Evolutionary conservation across 2,113 vertebrate species (phyloP).

Genomic region (Sinocyclocheilus rhinocerous): DNA sequence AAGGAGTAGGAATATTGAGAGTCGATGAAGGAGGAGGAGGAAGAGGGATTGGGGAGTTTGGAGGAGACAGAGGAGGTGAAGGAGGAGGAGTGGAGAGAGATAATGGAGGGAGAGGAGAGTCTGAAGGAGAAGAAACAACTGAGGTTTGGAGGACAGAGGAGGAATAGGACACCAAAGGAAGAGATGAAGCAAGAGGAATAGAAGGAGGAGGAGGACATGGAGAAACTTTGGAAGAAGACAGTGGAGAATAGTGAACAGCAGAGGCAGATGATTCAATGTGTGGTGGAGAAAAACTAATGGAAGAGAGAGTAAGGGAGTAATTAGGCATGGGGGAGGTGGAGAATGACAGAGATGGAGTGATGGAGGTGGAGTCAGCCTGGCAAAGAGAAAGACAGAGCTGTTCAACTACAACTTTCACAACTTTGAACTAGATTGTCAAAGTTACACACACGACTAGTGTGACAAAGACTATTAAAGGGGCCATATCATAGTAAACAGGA

Average conservation of each 20-base stretch:
- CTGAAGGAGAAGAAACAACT: slow-evolving; percentile 38
- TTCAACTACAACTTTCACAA: slow-evolving; percentile 9
- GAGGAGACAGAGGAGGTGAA: neutral
- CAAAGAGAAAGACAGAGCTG: slow-evolving; percentile 66
- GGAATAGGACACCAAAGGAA: neutral
- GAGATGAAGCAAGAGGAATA: slow-evolving; percentile 59
- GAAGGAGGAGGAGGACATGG: slow-evolving; percentile 61
- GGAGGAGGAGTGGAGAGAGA: slow-evolving; percentile 36
- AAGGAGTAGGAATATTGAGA: slow-evolving; percentile 23
- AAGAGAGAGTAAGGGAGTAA: slow-evolving; percentile 45
- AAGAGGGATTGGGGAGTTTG: slow-evolving; percentile 57
- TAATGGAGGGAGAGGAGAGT: slow-evolving; percentile 37
- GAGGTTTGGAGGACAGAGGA: slow-evolving; percentile 35
- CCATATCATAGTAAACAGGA: neutral
- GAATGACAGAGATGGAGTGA: slow-evolving; percentile 58
- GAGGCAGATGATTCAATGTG: slow-evolving; percentile 16
- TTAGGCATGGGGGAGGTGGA: slow-evolving; percentile 59
- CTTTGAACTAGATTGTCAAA: neutral
- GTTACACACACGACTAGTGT: neutral
- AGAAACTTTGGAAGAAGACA: slow-evolving; percentile 47
- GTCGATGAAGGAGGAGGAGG: slow-evolving; percentile 27
- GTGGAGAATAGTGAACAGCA: neutral
- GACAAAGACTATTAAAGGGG: slow-evolving; percentile 2
- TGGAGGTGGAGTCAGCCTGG: slow-evolving; percentile 58
- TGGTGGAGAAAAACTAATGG: slow-evolving; percentile 5